These are phyloP conservation scores for Notarius lentiginosus DNA, from an alignment of 2,113 vertebrate genomes.

Conservation along the genomic window DNA sequence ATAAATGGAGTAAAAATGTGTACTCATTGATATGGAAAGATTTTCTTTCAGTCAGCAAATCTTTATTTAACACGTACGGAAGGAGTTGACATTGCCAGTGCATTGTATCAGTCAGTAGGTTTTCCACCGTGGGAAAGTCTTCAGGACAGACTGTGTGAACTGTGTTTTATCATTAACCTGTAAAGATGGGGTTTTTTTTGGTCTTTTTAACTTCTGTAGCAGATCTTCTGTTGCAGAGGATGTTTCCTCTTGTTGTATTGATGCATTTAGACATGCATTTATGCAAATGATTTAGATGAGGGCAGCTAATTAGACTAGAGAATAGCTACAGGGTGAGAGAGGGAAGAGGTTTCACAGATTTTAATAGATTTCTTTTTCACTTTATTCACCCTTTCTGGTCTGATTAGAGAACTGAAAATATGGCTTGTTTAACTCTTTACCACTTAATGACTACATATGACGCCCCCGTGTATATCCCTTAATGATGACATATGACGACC, in stretches of 20 bases:
- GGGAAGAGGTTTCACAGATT: background rate
- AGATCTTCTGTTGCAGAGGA: background rate
- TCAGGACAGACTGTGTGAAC: background rate
- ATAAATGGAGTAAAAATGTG: background rate
- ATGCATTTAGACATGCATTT: background rate
- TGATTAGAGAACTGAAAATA: background rate
- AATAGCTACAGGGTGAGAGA: background rate
- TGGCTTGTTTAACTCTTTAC: too few species aligned
- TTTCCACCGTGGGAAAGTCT: background rate
- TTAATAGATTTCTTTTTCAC: background rate
- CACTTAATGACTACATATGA: too few species aligned
- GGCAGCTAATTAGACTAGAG: background rate
- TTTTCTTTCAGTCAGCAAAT: background rate
- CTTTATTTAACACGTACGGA: background rate
- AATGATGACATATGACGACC: too few species aligned
- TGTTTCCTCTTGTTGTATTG: background rate
- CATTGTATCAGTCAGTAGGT: background rate
- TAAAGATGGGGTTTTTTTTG: background rate
- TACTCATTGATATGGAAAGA: background rate
- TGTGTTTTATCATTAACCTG: background rate
- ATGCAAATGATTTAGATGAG: background rate
- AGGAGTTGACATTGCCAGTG: background rate
- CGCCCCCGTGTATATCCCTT: too few species aligned
- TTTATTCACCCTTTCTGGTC: background rate
- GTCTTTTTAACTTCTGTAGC: background rate